Evolutionary conservation across 2,797 vertebrate species (phyloP), one percentile per base, ranked within the genome.

Genomic region (Lacerta bilineata): DNA sequence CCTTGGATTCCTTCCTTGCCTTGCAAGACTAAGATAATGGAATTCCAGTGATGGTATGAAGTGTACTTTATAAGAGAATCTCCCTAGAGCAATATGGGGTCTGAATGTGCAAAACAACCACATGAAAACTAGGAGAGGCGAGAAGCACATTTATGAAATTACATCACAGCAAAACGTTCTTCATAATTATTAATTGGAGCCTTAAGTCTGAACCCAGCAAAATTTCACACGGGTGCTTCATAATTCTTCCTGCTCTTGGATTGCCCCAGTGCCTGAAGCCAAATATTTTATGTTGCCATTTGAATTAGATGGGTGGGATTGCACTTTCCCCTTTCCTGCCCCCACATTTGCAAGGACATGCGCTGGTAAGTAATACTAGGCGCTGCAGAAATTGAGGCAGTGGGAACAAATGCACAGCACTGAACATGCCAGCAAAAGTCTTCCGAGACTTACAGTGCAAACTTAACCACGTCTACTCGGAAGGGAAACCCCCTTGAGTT

Each of bases 261-360:
- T 75, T 61, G 69, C 41, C n/a, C 18, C 69, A 74, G 83, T 74
- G 39, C 68, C 69, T 46, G 55, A 66, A 85, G 68, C 50, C 55
- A 89, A 85, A 85, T 59, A 80, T 85, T 87, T 74, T 50, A 74
- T 75, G 27, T 41, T 64, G 43, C 41, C 59, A 29, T 55, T 82
- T 82, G 29, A 55, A 76, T 85, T 89, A 76, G 61, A 81, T 81
- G 43, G 61, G 41, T 75, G 55, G 50, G 69, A 75, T 46, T 82
- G 46, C 55, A 25, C 71, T 41, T 20, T 76, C 4, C 41, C 43
- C 41, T 85, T 39, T 80, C 59, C 23, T 39, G 41, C 25, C 66
- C 41, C 18, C 29, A 29, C n/a, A 64, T 36, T 87, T 25, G 76
- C 20, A 83, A 69, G 69, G 33, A 39, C 25, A 78, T 79, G 46